Evolutionary conservation across 2,888 invertebrate species (phyloP), one percentile per base, ranked within the genome.

Genomic region (Dilophus febrilis): DNA sequence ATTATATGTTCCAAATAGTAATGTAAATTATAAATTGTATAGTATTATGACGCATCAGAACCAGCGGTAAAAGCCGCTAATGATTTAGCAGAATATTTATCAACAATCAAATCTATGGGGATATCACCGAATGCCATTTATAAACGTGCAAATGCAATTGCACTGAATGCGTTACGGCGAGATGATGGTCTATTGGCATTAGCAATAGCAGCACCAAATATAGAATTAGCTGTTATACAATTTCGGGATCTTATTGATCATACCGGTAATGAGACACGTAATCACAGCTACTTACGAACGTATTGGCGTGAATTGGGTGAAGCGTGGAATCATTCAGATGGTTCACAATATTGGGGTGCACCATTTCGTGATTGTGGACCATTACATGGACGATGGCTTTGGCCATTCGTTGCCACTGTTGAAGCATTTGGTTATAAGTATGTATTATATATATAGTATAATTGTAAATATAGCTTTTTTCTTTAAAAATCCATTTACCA

Each of bases 361-460:
- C 63, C 63, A 16, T 63, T 63, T 45, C 51, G 55, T 42, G 63
- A 63, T 49, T 63, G 63, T 50, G 59, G 57, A 49, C 51, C 61
- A 42, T 48, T 63, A 42, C 53, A 54, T 32, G 57, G 58, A 18
- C 56, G 64, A 47, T 63, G 63, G 63, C 45, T 63, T 17, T 62
- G 64, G 63, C 63, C 63, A 18, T 63, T 61, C 53, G 59, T 62
- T 49, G 56, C 59, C 48, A 61, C 62, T 44, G 57, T 56, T 46
- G 51, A 53, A 41, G 59, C 59, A 48, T 53, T 53, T 40, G 55
- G 55, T 51, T 55, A 59, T 50, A 61, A 58, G 62, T 62, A 44
- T 53, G 56, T 50, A 13, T 35, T 14, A 6, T 12, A 35, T 22
- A 22, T 22, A 22, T 22, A n/a, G n/a, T n/a, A n/a, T n/a, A n/a